Conservation (phyloP, 2,113 vertebrate species). For the Pseudopodoces humilis region DNA sequence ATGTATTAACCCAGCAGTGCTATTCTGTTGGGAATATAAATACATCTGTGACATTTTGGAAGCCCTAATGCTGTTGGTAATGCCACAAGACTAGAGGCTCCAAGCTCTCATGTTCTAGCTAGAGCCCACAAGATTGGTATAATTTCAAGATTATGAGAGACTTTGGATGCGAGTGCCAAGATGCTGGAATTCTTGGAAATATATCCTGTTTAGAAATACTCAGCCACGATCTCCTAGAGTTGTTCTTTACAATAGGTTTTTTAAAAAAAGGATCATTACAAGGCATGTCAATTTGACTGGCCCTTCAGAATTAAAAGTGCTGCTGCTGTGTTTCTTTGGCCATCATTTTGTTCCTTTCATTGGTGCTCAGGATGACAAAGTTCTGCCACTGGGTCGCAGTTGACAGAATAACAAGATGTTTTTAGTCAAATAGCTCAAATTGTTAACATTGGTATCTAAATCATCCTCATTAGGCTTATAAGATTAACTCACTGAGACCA, state of each 20-base stretch:
- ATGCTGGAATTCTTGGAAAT: conserved; percentile 17
- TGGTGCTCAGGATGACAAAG: not conserved
- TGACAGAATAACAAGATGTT: not conserved
- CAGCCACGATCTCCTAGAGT: conserved; percentile 5
- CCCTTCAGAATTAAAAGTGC: not conserved
- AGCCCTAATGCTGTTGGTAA: not conserved
- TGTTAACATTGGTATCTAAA: not conserved
- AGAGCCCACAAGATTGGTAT: not conserved
- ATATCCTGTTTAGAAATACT: not conserved
- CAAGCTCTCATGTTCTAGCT: not conserved
- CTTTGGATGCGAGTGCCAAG: not conserved
- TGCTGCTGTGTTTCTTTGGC: not conserved
- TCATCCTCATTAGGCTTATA: not conserved
- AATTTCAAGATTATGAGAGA: not conserved
- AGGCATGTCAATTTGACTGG: not conserved
- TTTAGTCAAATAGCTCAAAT: not conserved
- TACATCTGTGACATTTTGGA: not conserved
- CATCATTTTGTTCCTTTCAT: not conserved
- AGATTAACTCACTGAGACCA: not conserved
- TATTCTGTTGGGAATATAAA: not conserved
- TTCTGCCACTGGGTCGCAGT: not conserved
- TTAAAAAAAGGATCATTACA: not conserved
- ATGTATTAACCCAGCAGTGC: not conserved
- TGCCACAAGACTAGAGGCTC: not conserved
- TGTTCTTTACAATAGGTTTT: not conserved